Evolutionary conservation across 2,888 invertebrate genomes (phyloP).

Genomic region (Caenorhabditis parvicauda): DNA sequence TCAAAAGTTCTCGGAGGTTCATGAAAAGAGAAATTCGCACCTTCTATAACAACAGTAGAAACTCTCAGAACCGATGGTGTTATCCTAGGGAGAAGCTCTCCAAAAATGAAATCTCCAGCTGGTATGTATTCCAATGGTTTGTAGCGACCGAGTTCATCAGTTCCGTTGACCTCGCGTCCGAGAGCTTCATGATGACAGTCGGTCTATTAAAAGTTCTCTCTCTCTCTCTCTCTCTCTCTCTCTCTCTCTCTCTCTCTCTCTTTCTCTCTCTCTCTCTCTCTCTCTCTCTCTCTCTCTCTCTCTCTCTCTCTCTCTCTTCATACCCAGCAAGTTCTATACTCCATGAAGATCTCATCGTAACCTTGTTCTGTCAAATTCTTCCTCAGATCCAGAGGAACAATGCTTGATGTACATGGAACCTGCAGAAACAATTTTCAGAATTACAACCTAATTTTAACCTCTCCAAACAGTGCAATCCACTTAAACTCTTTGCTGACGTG

Average conservation of each 20-base stretch:
- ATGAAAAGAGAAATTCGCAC: neutral
- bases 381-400: conserved; percentile 27
- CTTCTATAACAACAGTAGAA: neutral
- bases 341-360: conserved; percentile 8
- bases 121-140: conserved; percentile 32
- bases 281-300: no score
- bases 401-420: conserved; percentile 20
- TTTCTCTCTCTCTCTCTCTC: no score
- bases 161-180: conserved; percentile 14
- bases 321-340: conserved; percentile 12
- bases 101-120: conserved; percentile 36
- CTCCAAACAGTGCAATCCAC: conserved; percentile 11
- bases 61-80: conserved; percentile 28
- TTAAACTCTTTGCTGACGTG: conserved; percentile 1
- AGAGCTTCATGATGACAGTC: conserved; percentile 9
- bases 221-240: neutral
- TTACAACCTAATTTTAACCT: no score
- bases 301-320: neutral
- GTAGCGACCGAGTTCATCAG: conserved; percentile 28
- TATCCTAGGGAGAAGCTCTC: conserved; percentile 30
- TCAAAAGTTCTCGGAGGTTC: no score
- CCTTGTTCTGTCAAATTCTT: conserved; percentile 10
- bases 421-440: no score
- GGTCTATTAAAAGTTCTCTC: no score
- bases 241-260: no score